Conservation (phyloP, 37 sponge, comb jelly and placozoan genomes). For the Trichoplax adhaerens region DNA sequence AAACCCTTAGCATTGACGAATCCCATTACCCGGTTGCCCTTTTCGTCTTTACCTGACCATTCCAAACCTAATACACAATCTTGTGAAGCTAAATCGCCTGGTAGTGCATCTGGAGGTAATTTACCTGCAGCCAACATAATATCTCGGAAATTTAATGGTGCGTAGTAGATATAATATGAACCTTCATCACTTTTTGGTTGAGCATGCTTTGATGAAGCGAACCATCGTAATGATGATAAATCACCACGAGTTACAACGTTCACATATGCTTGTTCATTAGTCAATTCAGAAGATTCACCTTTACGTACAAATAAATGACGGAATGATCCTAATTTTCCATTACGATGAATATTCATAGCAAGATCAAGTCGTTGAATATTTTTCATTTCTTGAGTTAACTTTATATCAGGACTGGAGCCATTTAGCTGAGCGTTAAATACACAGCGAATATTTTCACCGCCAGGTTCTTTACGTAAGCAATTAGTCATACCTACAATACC, state of each 20-base stretch:
- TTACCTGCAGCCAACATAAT: conserved; percentile 19
- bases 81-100: conserved; percentile 10
- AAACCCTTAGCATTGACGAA: conserved; percentile 13
- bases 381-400: no score
- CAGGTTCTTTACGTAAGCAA: no score
- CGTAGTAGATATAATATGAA: conserved; percentile 8
- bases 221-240: conserved; percentile 13
- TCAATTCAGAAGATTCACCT: background rate
- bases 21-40: conserved; percentile 6
- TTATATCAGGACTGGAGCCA: no score
- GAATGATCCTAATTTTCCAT: conserved; percentile 12
- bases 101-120: conserved; percentile 18
- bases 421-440: no score
- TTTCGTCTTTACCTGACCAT: conserved; percentile 7
- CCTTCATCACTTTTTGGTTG: background rate
- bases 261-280: conserved; percentile 8
- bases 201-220: background rate
- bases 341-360: conserved; percentile 1
- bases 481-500: no score
- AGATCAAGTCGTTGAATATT: background rate
- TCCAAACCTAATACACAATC: conserved; percentile 21
- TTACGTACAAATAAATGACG: conserved; percentile 1
- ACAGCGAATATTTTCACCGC: no score
- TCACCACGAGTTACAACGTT: conserved; percentile 13
- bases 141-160: conserved; percentile 14